Conservation (phyloP, 1,140 invertebrate genomes). For the Anoplolepis gracilipes region DNA sequence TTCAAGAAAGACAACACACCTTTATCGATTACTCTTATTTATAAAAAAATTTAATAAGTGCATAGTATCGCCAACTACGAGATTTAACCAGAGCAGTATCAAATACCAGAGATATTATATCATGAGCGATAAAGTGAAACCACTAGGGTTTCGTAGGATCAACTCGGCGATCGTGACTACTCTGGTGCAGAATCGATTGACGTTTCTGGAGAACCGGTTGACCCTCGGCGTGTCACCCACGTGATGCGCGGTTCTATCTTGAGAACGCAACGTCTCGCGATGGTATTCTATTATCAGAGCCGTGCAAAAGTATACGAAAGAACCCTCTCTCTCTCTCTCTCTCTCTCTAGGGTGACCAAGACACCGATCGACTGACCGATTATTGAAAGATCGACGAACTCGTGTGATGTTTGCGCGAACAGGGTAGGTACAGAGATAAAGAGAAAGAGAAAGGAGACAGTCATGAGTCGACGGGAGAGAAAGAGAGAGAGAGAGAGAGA, state of each 20-base stretch:
- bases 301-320: background rate
- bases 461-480: background rate
- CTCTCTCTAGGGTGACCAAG: background rate
- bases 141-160: background rate
- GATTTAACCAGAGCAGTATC: background rate
- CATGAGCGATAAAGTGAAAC: background rate
- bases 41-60: background rate
- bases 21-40: no score
- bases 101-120: background rate
- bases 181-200: background rate
- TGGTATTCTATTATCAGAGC: background rate
- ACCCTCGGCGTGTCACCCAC: background rate
- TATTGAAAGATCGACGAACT: slow-evolving; percentile 48
- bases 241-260: background rate
- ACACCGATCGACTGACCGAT: slow-evolving; percentile 27
- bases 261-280: background rate
- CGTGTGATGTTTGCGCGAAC: slow-evolving; percentile 13
- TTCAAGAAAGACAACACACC: no score
- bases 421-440: slow-evolving; percentile 1
- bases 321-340: slow-evolving; percentile 6
- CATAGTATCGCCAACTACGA: background rate
- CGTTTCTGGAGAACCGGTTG: slow-evolving; percentile 9
- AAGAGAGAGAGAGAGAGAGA: slow-evolving; percentile 31
- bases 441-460: background rate
- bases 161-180: background rate